phyloP scores from a whole-genome alignment of 2,888 invertebrate genomes.

The Sthenelais limicola region DNA sequence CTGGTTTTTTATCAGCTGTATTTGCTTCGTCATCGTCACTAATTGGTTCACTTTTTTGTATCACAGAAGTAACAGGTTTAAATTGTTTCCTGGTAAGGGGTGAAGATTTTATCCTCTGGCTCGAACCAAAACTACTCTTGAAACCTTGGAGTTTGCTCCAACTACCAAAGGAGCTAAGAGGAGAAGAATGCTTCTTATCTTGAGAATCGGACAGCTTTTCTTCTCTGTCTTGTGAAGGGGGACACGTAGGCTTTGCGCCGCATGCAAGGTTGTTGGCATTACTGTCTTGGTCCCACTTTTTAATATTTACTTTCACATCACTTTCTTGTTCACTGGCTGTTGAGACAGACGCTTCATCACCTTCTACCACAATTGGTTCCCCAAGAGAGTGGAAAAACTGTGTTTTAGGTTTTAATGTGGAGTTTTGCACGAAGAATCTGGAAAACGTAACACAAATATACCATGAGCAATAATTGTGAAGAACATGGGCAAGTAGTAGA shows the following conservation, averaged over 20 bases:
- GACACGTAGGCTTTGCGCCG: too few species aligned
- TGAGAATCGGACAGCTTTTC: slow-evolving; percentile 2
- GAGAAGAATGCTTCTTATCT: background rate
- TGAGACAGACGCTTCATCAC: background rate
- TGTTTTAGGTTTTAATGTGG: slow-evolving; percentile 3
- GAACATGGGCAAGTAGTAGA: too few species aligned
- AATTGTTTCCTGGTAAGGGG: background rate
- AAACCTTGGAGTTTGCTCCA: slow-evolving; percentile 13
- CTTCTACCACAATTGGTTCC: background rate
- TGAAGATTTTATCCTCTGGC: background rate
- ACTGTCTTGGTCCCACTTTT: background rate
- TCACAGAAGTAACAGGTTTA: too few species aligned
- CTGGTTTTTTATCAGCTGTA: too few species aligned
- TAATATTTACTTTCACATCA: background rate
- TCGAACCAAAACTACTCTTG: slow-evolving; percentile 17
- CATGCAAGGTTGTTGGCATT: background rate
- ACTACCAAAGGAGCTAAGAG: slow-evolving; percentile 5
- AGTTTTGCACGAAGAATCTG: slow-evolving; percentile 11
- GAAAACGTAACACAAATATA: background rate
- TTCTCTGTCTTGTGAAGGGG: too few species aligned
- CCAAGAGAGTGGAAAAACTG: slow-evolving; percentile 16
- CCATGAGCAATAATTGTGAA: too few species aligned
- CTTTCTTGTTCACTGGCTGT: background rate
- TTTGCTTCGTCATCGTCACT: too few species aligned
- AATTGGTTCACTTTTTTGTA: too few species aligned